Evolutionary conservation across 2,888 invertebrate genomes (phyloP), one percentile per base, ranked within the genome.

Genomic region (Platycheirus albimanus): DNA sequence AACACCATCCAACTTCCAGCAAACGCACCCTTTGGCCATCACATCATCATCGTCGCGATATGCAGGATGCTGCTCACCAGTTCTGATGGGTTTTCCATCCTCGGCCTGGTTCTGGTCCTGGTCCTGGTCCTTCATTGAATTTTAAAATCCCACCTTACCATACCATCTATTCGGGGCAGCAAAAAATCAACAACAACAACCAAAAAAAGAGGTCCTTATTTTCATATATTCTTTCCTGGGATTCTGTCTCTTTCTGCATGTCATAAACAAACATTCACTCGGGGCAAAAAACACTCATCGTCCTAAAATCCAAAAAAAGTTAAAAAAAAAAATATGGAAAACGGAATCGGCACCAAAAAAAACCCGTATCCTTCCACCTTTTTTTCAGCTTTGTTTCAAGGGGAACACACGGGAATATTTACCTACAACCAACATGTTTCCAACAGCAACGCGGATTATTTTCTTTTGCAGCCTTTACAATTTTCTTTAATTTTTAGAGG

Each of bases 1-100:
- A 52, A 52, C 41, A 66, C 7, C 51, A 24, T 20, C 51, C 17
- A 11, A 13, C 28, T 20, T n/a, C n/a, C n/a, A n/a, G 10, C 20
- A 13, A 43, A 69, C 69, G 56, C 56, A 61, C 70, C 70, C 70
- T 51, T 51, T 58, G 49, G 70, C 58, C 41, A 70, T 30, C 38
- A 47, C 38, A 70, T 70, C 70, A n/a, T 41, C 24, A 24, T 4
- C 24, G 5, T 24, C 3, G 24, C 3, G 24, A 5, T 24, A 24
- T 24, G 3, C 3, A n/a, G n/a, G 5, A 24, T 24, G 38, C 6
- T 17, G 30, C 41, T 19, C 13, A 17, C 2, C 30, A 11, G 19
- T 45, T 36, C 15, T 30, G 33, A 24, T 24, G 24, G 24, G 5
- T 24, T 24, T n/a, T n/a, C n/a, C n/a, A n/a, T n/a, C n/a, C n/a